Conservation (phyloP, 2,888 invertebrate genomes). For the Caenorhabditis wallacei region DNA sequence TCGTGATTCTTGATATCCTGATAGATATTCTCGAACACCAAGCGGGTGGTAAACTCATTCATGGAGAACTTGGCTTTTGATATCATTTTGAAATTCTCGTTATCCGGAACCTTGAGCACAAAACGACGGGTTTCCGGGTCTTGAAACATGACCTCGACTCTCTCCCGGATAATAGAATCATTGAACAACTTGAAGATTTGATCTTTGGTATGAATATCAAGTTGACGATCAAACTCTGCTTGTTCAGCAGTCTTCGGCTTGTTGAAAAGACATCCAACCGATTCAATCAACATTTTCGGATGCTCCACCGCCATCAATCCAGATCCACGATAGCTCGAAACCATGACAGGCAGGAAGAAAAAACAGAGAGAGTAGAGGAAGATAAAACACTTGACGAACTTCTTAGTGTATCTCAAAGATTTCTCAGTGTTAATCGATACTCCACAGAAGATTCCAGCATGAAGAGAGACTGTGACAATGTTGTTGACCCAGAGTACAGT, state of each 20-base stretch:
- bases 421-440: not conserved
- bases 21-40: not conserved
- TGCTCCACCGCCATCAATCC: not conserved
- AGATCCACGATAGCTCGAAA: not conserved
- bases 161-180: not conserved
- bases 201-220: conserved; percentile 5
- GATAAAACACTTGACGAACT: not conserved
- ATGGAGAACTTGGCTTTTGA: not conserved
- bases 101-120: not conserved
- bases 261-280: not conserved
- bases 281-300: not conserved
- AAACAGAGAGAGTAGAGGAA: not conserved
- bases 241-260: not conserved
- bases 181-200: conserved; percentile 18
- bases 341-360: not conserved
- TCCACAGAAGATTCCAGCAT: not conserved
- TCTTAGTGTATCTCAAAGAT: not conserved
- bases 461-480: not conserved
- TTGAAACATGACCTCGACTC: conserved; percentile 7
- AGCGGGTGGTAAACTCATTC: not conserved
- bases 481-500: not conserved
- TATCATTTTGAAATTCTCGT: not conserved
- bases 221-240: not conserved
- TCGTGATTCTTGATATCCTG: not conserved
- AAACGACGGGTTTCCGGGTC: not conserved